A percentile compares a stretch with the other conserved stretches of the same genome.
Evolutionary conservation across 2,113 vertebrate genomes (phyloP).

Genomic region (Chroicocephalus ridibundus): DNA sequence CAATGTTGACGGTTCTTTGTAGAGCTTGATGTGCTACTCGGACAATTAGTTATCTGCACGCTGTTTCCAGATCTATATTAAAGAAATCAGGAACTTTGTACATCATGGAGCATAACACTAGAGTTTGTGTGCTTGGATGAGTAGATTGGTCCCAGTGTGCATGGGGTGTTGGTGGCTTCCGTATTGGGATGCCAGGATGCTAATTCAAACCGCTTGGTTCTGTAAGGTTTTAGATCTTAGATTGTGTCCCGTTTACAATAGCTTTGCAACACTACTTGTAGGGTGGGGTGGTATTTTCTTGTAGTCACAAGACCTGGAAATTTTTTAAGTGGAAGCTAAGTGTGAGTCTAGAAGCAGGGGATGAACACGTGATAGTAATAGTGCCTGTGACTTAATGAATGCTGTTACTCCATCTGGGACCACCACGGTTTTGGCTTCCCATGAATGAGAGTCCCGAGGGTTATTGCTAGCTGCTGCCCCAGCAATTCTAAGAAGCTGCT

Average conservation of each 20-base stretch:
- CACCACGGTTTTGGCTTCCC: neutral
- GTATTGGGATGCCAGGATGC: neutral
- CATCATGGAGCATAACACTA: neutral
- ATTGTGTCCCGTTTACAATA: neutral
- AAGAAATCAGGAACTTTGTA: neutral
- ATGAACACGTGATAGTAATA: neutral
- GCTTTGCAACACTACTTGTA: neutral
- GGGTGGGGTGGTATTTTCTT: neutral
- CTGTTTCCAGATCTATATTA: neutral
- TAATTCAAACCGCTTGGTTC: neutral
- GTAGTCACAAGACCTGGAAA: neutral
- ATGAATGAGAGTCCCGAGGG: neutral
- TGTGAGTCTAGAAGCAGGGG: neutral
- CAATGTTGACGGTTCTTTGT: neutral
- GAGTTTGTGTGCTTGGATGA: fast-evolving
- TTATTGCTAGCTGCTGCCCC: neutral
- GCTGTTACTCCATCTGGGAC: constrained; percentile 31
- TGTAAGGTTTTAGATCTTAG: neutral
- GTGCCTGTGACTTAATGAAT: constrained; percentile 15
- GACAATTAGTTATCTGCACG: no score
- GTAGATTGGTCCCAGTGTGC: neutral
- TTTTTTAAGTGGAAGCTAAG: neutral
- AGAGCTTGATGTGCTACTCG: neutral
- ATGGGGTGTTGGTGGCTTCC: neutral
- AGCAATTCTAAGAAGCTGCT: neutral